phyloP scores from a whole-genome alignment of 2,797 vertebrate species.

The Brachyrhaphis roseni region DNA sequence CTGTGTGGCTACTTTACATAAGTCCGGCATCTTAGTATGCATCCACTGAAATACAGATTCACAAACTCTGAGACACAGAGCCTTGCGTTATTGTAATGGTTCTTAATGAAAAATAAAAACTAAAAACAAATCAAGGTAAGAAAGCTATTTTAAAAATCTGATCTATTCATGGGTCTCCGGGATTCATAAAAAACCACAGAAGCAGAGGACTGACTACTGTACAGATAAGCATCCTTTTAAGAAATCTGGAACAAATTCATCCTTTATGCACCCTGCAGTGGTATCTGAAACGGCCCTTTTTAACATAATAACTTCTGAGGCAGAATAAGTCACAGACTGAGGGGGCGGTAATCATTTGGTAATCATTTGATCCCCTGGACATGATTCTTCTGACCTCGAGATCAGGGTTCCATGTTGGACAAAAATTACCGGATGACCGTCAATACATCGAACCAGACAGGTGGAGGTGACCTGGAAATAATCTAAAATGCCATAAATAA shows the following conservation, averaged over 20 bases:
- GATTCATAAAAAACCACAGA: conserved; percentile 32
- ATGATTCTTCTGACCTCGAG: conserved; percentile 27
- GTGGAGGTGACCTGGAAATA: neutral
- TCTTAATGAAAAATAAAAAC: neutral
- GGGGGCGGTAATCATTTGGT: neutral
- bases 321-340: conserved; percentile 17
- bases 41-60: conserved; percentile 42
- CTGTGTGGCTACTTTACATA: conserved; percentile 53
- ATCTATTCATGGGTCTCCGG: conserved; percentile 44
- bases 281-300: neutral
- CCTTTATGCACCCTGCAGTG: neutral
- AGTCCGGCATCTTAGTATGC: conserved; percentile 34
- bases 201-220: conserved; percentile 46
- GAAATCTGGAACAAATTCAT: neutral
- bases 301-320: neutral
- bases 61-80: conserved; percentile 29
- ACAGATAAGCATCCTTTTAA: neutral
- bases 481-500: conserved; percentile 19
- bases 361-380: conserved; percentile 17
- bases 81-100: conserved; percentile 15
- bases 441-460: conserved; percentile 16
- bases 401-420: conserved; percentile 19
- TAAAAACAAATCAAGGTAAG: neutral
- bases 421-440: conserved; percentile 31
- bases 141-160: conserved; percentile 45